Conservation (phyloP, 1,140 invertebrate genomes). For the Hylaeus anthracinus region DNA sequence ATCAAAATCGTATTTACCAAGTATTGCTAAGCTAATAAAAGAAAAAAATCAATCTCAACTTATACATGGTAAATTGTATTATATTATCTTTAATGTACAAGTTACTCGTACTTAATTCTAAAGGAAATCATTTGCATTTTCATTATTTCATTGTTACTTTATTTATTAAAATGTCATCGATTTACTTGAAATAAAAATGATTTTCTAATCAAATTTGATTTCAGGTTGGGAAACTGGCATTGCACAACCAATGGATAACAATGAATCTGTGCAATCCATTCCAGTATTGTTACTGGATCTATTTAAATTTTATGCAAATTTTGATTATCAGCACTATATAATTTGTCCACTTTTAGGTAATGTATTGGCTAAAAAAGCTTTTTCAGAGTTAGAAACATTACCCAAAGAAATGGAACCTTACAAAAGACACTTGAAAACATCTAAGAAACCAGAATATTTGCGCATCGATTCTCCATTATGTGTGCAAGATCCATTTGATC, state of each 20-base stretch:
- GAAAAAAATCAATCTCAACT: slow-evolving; percentile 36
- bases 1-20: slow-evolving; percentile 57
- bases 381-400: slow-evolving; percentile 47
- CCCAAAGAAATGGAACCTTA: slow-evolving; percentile 52
- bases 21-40: slow-evolving; percentile 60
- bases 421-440: slow-evolving; percentile 27
- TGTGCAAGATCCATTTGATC: slow-evolving; percentile 81
- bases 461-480: slow-evolving; percentile 73
- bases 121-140: slow-evolving; percentile 3
- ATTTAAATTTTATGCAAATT: slow-evolving; percentile 78
- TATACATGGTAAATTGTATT: slow-evolving; percentile 48
- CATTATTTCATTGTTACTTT: not conserved
- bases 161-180: slow-evolving; percentile 20
- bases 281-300: slow-evolving; percentile 77
- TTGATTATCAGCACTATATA: slow-evolving; percentile 76
- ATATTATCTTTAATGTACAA: not conserved
- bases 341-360: slow-evolving; percentile 78
- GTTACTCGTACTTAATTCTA: slow-evolving; percentile 4
- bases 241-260: not conserved
- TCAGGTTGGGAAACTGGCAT: slow-evolving; percentile 46
- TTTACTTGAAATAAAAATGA: slow-evolving; percentile 10
- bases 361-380: slow-evolving; percentile 67
- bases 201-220: slow-evolving; percentile 52
- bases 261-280: not conserved
- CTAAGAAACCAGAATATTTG: slow-evolving; percentile 61